Conservation (phyloP, 2,888 invertebrate genomes). For the Harpalus rufipes region DNA sequence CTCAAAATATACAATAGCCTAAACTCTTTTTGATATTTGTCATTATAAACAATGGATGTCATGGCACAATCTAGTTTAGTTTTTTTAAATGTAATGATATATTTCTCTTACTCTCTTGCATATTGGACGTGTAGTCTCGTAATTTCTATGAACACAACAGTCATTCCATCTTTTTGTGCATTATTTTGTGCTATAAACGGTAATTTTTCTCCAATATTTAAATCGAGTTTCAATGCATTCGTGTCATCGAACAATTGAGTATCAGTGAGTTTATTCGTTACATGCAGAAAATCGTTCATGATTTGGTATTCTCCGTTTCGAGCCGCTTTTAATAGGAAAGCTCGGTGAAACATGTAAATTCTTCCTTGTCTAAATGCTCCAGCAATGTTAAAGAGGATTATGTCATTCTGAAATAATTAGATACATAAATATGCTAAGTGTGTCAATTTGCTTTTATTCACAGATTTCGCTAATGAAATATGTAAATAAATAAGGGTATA, state of each 20-base stretch:
- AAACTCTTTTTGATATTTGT: too few species aligned
- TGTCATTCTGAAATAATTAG: slow-evolving; percentile 73
- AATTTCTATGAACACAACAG: slow-evolving; percentile 1
- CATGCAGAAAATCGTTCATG: slow-evolving; percentile 83
- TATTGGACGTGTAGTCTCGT: slow-evolving; percentile 4
- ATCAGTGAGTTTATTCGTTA: slow-evolving; percentile 72
- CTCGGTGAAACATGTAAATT: slow-evolving; percentile 79
- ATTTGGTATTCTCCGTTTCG: slow-evolving; percentile 81
- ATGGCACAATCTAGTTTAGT: too few species aligned
- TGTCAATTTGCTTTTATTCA: too few species aligned
- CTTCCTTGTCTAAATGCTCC: slow-evolving; percentile 77
- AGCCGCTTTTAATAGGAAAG: slow-evolving; percentile 78
- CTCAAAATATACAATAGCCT: too few species aligned
- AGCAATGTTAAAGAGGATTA: slow-evolving; percentile 80
- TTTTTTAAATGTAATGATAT: too few species aligned
- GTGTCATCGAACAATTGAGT: background rate
- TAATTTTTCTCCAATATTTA: background rate
- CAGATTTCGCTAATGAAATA: too few species aligned
- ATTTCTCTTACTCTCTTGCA: background rate
- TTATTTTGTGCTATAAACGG: background rate
- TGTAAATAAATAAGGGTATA: too few species aligned
- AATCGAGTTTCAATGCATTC: background rate
- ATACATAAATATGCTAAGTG: too few species aligned
- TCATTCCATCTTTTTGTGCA: background rate
- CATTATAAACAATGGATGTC: too few species aligned